Evolutionary conservation across 64 coral and sea anemone genomes (phyloP), one percentile per base, ranked within the genome.

Genomic region (Porites australiensis): DNA sequence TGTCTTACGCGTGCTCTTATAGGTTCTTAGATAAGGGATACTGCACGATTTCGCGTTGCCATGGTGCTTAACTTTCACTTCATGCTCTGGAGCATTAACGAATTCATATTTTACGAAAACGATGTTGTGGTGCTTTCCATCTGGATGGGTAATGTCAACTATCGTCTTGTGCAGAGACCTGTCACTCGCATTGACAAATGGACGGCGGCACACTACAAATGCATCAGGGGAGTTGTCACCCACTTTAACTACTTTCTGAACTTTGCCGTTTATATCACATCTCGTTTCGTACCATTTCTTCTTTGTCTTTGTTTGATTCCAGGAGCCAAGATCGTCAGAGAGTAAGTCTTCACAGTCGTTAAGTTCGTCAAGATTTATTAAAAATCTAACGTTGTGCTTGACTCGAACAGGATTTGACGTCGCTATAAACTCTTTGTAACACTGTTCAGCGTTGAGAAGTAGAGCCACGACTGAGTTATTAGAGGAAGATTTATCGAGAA

Each of bases 11-110:
- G 82, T 86, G 18, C 82, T 86, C 50, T 86, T 50, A 70, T 86
- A 86, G 43, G 64, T 86, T 66, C 82, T 86, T 22, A 86, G 51
- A 55, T 71, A 86, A 23, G 83, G 83, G 64, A 70, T 87, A 10
- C 64, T 71, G 50, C 64, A 87, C n/a, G 65, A 71, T 10, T 53
- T 87, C 12, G 49, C 65, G 27, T 72, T 87, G 45, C 83, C 67
- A 58, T 87, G 83, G n/a, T 67, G 46, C 20, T 57, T 53, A 20
- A 87, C 50, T 57, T 87, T 72, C 50, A 87, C 69, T 21, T 67
- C 82, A 87, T 87, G 83, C 69, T 57, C 83, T 73, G 83, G 83
- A 50, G 74, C 61, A 49, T 64, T 19, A 54, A 71, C 67, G 53
- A 87, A 87, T 22, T 87, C 50, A 51, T 72, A 87, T 72, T 70